phyloP scores from a whole-genome alignment of 1,140 invertebrate genomes.

The Cryptotermes secundus region DNA sequence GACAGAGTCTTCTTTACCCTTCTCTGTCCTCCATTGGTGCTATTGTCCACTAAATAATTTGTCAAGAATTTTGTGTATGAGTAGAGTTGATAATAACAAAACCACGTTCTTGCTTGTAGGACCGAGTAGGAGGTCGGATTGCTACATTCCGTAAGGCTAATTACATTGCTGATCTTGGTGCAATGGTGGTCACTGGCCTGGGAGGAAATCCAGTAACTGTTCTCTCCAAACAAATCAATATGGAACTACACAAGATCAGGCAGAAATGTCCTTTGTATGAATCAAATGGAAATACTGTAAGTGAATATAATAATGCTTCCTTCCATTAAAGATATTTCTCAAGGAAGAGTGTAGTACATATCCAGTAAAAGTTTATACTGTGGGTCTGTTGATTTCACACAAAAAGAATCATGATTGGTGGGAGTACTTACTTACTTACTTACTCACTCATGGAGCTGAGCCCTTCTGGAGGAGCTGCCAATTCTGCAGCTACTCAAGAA shows the following conservation, averaged over 20 bases:
- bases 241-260: constrained; percentile 94
- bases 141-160: constrained; percentile 94
- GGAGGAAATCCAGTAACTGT: constrained; percentile 97
- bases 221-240: constrained; percentile 93
- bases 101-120: constrained; percentile 50
- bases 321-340: too few species aligned
- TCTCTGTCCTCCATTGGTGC: too few species aligned
- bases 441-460: too few species aligned
- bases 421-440: too few species aligned
- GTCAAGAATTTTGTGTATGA: not conserved
- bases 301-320: constrained; percentile 33
- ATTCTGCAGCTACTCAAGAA: too few species aligned
- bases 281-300: constrained; percentile 84
- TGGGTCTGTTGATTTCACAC: too few species aligned
- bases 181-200: constrained; percentile 83
- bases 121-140: constrained; percentile 93
- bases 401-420: too few species aligned
- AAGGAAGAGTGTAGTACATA: too few species aligned
- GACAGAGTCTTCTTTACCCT: too few species aligned
- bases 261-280: constrained; percentile 97
- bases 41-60: not conserved
- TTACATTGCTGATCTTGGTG: constrained; percentile 93
- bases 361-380: too few species aligned
- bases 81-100: not conserved
- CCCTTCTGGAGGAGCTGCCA: too few species aligned